Conservation (phyloP, 2,797 vertebrate species). For the Lemur catta region DNA sequence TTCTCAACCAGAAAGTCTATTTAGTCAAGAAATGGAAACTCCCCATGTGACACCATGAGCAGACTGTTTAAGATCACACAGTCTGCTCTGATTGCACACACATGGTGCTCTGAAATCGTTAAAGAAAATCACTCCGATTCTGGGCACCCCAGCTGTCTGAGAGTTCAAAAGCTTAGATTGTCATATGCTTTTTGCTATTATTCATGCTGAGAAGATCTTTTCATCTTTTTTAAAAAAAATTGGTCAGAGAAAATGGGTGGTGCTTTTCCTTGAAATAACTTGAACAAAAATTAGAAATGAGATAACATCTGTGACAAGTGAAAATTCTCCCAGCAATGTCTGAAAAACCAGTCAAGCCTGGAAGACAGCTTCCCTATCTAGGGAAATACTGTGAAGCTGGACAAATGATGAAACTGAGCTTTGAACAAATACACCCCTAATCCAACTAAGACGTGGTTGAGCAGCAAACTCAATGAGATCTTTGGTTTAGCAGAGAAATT, state of each 20-base stretch:
- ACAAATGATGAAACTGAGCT: background rate
- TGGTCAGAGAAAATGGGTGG: constrained; percentile 47
- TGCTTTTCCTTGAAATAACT: constrained; percentile 60
- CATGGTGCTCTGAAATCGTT: background rate
- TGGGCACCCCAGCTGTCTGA: constrained; percentile 23
- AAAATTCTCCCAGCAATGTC: constrained; percentile 27
- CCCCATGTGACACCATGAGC: background rate
- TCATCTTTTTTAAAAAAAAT: constrained; percentile 1
- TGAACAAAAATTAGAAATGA: constrained; percentile 50
- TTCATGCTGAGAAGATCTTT: constrained; percentile 42
- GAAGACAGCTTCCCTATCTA: background rate
- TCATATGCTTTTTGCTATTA: constrained; percentile 57
- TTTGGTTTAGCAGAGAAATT: constrained; percentile 45
- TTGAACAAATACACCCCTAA: background rate
- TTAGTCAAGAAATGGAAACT: constrained; percentile 14
- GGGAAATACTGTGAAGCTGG: background rate
- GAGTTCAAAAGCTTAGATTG: constrained; percentile 54
- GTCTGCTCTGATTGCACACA: background rate
- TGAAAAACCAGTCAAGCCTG: background rate
- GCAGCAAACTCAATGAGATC: constrained; percentile 12
- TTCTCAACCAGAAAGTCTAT: constrained; percentile 48
- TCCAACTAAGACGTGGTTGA: background rate
- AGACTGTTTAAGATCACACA: constrained; percentile 43
- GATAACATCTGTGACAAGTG: constrained; percentile 60
- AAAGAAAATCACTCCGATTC: background rate